Evolutionary conservation across 2,888 invertebrate genomes (phyloP).

Genomic region (Alloplasta piceator): DNA sequence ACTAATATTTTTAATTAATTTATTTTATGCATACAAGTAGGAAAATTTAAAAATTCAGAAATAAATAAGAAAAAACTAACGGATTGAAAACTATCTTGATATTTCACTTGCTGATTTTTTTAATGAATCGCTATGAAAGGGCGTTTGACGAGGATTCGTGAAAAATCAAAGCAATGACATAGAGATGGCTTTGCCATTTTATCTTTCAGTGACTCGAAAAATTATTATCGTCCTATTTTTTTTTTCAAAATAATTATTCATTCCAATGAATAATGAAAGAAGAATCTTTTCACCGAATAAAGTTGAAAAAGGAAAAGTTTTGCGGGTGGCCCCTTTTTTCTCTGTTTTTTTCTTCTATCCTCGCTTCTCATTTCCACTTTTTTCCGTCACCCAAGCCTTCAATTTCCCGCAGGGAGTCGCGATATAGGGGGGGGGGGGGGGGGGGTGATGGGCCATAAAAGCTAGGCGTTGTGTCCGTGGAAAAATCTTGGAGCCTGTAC

Average conservation of each 20-base stretch:
- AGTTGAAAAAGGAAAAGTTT: constrained; percentile 6
- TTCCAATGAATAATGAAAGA: neutral
- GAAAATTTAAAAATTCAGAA: neutral
- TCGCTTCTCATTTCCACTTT: constrained; percentile 18
- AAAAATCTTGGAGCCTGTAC: constrained; percentile 45
- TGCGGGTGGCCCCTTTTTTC: constrained; percentile 6
- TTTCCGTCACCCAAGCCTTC: constrained; percentile 19
- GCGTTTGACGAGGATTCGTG: too few relatives aligned
- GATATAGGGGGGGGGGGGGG: too few relatives aligned
- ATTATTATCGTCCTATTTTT: too few relatives aligned
- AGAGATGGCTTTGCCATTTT: too few relatives aligned
- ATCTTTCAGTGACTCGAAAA: too few relatives aligned
- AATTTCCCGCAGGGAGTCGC: constrained; percentile 6
- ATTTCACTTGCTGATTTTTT: too few relatives aligned
- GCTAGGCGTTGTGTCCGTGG: constrained; percentile 41
- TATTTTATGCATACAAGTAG: neutral
- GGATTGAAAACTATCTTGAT: neutral
- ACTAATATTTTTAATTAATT: too few relatives aligned
- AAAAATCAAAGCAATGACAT: too few relatives aligned
- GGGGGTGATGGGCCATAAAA: neutral
- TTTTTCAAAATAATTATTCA: neutral
- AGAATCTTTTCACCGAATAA: constrained; percentile 1
- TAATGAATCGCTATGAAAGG: too few relatives aligned
- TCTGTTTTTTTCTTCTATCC: constrained; percentile 8
- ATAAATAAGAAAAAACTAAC: neutral